Evolutionary conservation across 2,888 invertebrate species (phyloP), one percentile per base, ranked within the genome.

Genomic region (Trichogramma evanescens): DNA sequence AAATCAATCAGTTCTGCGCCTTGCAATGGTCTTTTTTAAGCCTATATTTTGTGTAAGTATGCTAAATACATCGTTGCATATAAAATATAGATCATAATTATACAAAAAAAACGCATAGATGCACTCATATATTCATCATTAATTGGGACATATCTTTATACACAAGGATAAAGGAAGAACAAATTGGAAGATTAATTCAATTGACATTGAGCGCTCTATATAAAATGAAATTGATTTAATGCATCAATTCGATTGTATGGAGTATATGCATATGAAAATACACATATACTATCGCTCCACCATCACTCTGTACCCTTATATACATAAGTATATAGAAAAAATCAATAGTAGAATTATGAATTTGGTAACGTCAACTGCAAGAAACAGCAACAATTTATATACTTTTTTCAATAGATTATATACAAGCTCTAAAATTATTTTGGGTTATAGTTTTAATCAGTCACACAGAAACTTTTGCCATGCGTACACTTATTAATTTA

Each of bases 371-470:
- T 72, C 67, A 65, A 66, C 67, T 67, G 62, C 70, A 71, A 69
- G 71, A 71, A 74, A 74, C 72, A 72, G 72, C 73, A 77, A 77
- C 74, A 76, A 74, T 74, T 60, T 58, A 60, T 59, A 74, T 70
- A 26, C 26, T 26, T 26, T 26, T 26, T 26, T 26, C 74, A 76
- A 77, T 74, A 75, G 71, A 74, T 72, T 71, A 71, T 72, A 61
- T 71, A 72, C 71, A 72, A 66, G 68, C 67, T 70, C 26, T 26
- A 26, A 26, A 69, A 60, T 67, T 56, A 62, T 71, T 72, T 73
- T 71, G 70, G 69, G 70, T 71, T 71, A 61, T 65, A 61, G 40
- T 59, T n/a, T 54, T 59, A 26, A 26, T 26, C 26, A 26, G 26
- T 26, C 26, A 26, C 26, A 26, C 26, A 26, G 26, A 26, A 26